Conservation (phyloP, 53 echinoderm and acorn worm genomes). For the Temnopleurus reevesii region DNA sequence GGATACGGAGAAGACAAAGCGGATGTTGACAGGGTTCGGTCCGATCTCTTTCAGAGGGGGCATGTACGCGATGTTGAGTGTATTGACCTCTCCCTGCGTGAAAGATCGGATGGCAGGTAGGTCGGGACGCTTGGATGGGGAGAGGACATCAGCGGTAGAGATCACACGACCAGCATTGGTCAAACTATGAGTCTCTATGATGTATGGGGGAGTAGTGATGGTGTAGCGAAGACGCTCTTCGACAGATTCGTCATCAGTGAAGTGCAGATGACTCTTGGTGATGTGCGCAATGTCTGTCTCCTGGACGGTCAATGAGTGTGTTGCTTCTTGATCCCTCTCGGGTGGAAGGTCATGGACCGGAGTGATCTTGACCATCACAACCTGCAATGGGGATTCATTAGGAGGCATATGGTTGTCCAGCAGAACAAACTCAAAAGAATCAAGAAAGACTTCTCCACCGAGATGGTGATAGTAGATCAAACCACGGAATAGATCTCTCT, state of each 20-base stretch:
- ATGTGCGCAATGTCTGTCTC: conserved; percentile 88
- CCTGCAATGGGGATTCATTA: conserved; percentile 78
- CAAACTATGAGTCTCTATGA: conserved; percentile 78
- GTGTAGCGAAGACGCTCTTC: conserved; percentile 77
- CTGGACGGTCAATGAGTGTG: conserved; percentile 65
- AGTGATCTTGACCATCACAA: conserved; percentile 70
- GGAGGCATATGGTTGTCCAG: conserved; percentile 87
- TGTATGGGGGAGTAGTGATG: conserved; percentile 91
- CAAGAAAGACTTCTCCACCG: conserved; percentile 85
- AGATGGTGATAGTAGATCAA: conserved; percentile 96
- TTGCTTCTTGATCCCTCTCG: conserved; percentile 44
- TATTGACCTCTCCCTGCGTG: conserved; percentile 79
- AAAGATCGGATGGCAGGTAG: conserved; percentile 68
- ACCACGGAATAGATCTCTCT: conserved; percentile 84
- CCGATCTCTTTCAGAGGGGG: conserved; percentile 92
- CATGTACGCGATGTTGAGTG: conserved; percentile 88
- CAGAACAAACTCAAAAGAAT: conserved; percentile 81
- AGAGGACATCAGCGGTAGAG: conserved; percentile 69
- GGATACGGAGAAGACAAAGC: conserved; percentile 86
- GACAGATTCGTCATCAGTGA: conserved; percentile 80
- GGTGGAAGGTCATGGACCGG: conserved; percentile 91
- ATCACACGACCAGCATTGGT: conserved; percentile 87
- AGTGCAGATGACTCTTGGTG: conserved; percentile 79
- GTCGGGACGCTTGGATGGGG: conserved; percentile 79
- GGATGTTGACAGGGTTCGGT: conserved; percentile 62